A percentile compares a stretch with the other conserved stretches of the same genome.
Evolutionary conservation across 2,797 vertebrate genomes (phyloP).

Genomic region (Sebastes matsubarae): DNA sequence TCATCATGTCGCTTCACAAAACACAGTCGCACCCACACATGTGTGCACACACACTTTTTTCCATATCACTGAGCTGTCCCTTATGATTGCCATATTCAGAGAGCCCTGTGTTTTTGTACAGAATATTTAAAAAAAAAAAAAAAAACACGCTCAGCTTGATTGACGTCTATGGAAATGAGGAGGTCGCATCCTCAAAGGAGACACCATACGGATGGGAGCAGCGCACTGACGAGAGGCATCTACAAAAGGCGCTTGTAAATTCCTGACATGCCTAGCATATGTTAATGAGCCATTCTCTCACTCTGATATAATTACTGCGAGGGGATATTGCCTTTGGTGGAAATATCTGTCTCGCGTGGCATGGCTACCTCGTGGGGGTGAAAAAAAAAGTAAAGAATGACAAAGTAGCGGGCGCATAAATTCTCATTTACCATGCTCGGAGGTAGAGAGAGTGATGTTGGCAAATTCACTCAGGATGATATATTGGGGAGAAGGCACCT

Average conservation of each 20-base stretch:
- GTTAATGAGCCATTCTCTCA: slow-evolving; percentile 82
- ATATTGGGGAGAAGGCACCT: slow-evolving; percentile 68
- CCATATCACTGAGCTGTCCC: slow-evolving; percentile 57
- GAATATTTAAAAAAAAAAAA: slow-evolving; percentile 37
- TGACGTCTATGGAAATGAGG: slow-evolving; percentile 78
- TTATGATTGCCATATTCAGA: slow-evolving; percentile 53
- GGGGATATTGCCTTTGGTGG: slow-evolving; percentile 80
- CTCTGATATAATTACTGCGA: slow-evolving; percentile 84
- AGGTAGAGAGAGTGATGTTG: slow-evolving; percentile 74
- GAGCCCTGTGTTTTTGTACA: slow-evolving; percentile 29
- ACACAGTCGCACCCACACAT: neutral
- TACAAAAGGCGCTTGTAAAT: slow-evolving; percentile 76
- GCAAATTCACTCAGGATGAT: slow-evolving; percentile 81
- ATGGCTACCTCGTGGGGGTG: slow-evolving; percentile 68
- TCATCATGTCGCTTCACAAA: slow-evolving; percentile 28
- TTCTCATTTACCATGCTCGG: slow-evolving; percentile 79
- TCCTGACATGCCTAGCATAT: slow-evolving; percentile 81
- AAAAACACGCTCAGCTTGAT: slow-evolving; percentile 67
- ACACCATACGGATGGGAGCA: slow-evolving; percentile 71
- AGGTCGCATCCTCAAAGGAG: slow-evolving; percentile 75
- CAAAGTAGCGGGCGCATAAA: slow-evolving; percentile 79
- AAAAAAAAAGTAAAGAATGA: slow-evolving; percentile 72
- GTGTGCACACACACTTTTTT: slow-evolving; percentile 34
- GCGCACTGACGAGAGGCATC: slow-evolving; percentile 63
- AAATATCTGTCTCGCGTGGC: slow-evolving; percentile 68